Conservation (phyloP, 1,140 invertebrate genomes). For the Panulirus ornatus region DNA sequence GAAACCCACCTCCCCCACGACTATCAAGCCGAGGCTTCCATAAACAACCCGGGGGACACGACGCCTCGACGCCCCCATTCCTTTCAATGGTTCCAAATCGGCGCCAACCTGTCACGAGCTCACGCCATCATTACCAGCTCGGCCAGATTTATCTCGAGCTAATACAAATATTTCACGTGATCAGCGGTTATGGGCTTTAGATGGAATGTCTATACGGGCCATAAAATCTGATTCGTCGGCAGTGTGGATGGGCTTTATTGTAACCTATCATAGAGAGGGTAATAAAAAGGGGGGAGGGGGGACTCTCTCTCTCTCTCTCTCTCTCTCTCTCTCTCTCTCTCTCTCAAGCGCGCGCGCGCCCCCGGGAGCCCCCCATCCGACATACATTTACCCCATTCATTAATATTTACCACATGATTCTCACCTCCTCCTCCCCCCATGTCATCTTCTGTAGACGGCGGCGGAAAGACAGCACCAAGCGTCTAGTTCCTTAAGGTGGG, state of each 20-base stretch:
- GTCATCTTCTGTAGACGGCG: not conserved
- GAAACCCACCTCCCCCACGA: not conserved
- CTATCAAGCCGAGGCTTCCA: not conserved
- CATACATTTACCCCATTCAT: conserved; percentile 54
- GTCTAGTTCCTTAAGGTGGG: not conserved
- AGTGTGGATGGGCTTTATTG: conserved; percentile 34
- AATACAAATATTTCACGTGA: conserved; percentile 66
- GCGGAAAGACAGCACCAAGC: not conserved
- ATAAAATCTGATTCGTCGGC: conserved; percentile 23
- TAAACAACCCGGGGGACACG: not conserved
- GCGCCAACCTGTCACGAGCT: not conserved
- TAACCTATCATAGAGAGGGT: not conserved
- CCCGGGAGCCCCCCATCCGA: not conserved
- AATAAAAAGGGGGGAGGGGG: not conserved
- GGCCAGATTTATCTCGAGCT: conserved; percentile 50
- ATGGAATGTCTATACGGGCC: conserved; percentile 25
- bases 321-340: not conserved
- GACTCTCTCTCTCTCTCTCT: not conserved
- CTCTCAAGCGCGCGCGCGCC: not conserved
- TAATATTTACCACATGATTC: conserved; percentile 63
- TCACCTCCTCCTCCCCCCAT: conserved; percentile 2
- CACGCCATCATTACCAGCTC: conserved; percentile 15
- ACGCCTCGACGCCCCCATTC: not conserved
- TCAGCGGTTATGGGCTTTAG: conserved; percentile 51
- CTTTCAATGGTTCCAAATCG: not conserved